Conservation (phyloP, 2,888 invertebrate species). For the Hermaeophaga mercurialis region DNA sequence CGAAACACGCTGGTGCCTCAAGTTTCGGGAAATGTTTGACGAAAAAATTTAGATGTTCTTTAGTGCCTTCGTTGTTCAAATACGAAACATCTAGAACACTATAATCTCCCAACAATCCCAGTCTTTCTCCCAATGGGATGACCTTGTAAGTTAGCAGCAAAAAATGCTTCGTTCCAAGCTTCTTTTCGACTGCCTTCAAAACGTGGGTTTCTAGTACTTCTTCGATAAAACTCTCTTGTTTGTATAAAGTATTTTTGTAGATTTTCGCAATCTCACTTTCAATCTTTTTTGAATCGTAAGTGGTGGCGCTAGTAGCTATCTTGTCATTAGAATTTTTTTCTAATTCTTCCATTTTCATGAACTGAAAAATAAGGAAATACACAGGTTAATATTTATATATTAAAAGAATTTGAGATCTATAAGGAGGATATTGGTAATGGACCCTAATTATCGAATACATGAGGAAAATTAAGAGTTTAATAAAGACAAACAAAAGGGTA, state of each 20-base stretch:
- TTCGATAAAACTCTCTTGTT: conserved; percentile 17
- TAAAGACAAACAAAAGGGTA: too few species aligned
- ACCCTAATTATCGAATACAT: too few species aligned
- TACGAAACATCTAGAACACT: conserved; percentile 39
- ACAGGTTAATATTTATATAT: too few species aligned
- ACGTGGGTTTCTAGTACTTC: conserved; percentile 32
- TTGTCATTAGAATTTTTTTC: neutral
- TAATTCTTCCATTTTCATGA: neutral
- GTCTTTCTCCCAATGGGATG: conserved; percentile 35
- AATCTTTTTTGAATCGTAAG: neutral
- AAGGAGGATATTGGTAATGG: too few species aligned
- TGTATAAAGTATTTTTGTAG: neutral
- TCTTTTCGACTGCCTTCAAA: conserved; percentile 31
- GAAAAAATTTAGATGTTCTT: conserved; percentile 42
- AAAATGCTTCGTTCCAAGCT: conserved; percentile 35
- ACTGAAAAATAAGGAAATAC: neutral
- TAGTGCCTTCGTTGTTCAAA: conserved; percentile 28
- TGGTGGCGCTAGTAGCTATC: neutral
- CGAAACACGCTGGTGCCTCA: conserved; percentile 42
- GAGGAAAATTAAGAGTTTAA: too few species aligned
- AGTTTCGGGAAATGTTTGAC: conserved; percentile 47
- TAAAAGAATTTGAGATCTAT: too few species aligned
- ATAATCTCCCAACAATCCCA: conserved; percentile 48
- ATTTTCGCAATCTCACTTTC: neutral
- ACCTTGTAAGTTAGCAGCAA: conserved; percentile 34